Evolutionary conservation across 1,140 invertebrate genomes (phyloP).

Genomic region (Pseudomyrmex gracilis): DNA sequence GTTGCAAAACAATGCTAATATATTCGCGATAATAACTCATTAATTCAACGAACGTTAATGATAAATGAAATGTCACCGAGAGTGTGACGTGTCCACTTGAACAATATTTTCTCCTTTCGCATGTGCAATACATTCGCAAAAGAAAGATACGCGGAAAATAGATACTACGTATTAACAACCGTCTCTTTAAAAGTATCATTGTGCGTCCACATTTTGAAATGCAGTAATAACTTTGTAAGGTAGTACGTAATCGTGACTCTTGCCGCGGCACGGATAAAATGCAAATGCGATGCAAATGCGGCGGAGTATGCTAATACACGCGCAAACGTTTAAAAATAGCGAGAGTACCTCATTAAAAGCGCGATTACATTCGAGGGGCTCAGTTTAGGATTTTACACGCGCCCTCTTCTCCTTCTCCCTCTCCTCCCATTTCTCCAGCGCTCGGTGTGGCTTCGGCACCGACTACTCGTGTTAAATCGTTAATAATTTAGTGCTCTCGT

Average conservation of each 20-base stretch:
- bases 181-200: conserved; percentile 9
- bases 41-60: not conserved
- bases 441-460: conserved; percentile 26
- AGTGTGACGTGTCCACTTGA: too few relatives aligned
- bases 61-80: not conserved
- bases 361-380: conserved; percentile 54
- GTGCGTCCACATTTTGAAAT: conserved; percentile 57
- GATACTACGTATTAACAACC: conserved; percentile 13
- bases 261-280: conserved; percentile 59
- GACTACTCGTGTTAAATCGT: conserved; percentile 44
- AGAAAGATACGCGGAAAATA: not conserved
- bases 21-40: not conserved
- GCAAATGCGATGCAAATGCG: conserved; percentile 72
- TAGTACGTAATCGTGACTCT: conserved; percentile 62
- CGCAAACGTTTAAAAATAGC: conserved; percentile 72
- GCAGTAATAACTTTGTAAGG: conserved; percentile 66
- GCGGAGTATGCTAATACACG: conserved; percentile 66
- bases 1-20: not conserved
- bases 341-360: conserved; percentile 65
- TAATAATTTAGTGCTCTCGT: conserved; percentile 41
- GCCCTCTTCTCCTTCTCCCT: not conserved
- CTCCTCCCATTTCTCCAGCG: not conserved
- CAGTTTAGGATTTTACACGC: conserved; percentile 43
- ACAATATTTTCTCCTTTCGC: not conserved
- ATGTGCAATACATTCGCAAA: not conserved